Evolutionary conservation across 1,140 invertebrate genomes (phyloP).

Genomic region (Drosophila miranda): DNA sequence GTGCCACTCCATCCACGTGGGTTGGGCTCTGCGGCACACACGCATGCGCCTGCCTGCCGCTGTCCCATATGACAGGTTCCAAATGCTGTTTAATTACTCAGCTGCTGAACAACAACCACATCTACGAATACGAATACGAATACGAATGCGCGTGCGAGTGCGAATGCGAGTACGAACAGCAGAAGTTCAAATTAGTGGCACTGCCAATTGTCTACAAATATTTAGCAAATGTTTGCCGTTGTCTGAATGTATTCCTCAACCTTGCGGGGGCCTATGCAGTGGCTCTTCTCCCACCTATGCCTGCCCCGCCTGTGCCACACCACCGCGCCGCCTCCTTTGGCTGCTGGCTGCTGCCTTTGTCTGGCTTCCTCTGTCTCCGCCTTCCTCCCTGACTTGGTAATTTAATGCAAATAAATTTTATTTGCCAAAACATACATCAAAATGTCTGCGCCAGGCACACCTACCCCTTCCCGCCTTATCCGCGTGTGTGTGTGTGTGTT

Average conservation of each 20-base stretch:
- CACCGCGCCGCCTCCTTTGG: conserved; percentile 14
- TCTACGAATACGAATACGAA: conserved; percentile 14
- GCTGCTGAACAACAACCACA: conserved; percentile 49
- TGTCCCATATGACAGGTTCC: conserved; percentile 42
- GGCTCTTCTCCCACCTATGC: conserved; percentile 19
- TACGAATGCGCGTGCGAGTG: background rate
- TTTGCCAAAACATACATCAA: conserved; percentile 80
- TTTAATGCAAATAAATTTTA: conserved; percentile 81
- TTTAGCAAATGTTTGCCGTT: conserved; percentile 75
- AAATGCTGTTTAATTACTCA: conserved; percentile 71
- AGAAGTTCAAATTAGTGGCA: conserved; percentile 73
- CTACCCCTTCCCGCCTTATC: conserved; percentile 18
- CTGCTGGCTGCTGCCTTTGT: conserved; percentile 37
- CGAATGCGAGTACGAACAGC: background rate
- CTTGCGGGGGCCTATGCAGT: conserved; percentile 13
- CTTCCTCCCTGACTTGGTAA: conserved; percentile 41
- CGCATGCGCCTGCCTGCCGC: conserved; percentile 18
- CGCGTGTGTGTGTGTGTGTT: conserved; percentile 7
- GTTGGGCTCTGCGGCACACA: conserved; percentile 35
- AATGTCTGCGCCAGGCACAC: conserved; percentile 70
- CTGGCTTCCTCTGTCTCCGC: conserved; percentile 28
- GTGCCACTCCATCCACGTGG: conserved; percentile 28
- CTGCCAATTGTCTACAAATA: conserved; percentile 81
- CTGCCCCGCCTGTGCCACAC: conserved; percentile 20
- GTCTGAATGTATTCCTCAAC: conserved; percentile 36